phyloP scores from a whole-genome alignment of 92 coral and sea anemone species.

The Epizoanthus scotinus region DNA sequence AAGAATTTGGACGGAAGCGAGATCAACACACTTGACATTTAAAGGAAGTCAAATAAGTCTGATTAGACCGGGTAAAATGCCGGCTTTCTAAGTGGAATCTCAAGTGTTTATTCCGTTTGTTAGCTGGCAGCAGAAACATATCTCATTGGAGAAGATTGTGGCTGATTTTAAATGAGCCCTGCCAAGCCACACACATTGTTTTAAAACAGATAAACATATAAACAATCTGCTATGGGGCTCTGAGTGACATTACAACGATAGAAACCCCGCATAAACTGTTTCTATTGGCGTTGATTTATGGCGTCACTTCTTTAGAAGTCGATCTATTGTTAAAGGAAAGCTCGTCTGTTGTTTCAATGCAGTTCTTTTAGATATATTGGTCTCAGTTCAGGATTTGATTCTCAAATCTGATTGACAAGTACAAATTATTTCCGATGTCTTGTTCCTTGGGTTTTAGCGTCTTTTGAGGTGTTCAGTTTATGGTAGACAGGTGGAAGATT shows the following conservation, averaged over 20 bases:
- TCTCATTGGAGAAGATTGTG: not conserved
- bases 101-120: not conserved
- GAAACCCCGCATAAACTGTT: no score
- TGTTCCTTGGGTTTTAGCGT: not conserved
- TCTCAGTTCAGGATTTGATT: not conserved
- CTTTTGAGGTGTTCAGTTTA: not conserved
- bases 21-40: not conserved
- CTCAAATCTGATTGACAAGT: not conserved
- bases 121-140: not conserved
- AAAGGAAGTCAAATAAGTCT: not conserved
- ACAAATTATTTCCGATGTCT: not conserved
- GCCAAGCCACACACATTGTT: not conserved
- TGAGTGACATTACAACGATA: no score
- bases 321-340: not conserved
- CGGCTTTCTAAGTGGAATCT: not conserved
- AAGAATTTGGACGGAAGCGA: slow-evolving; percentile 2
- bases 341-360: not conserved
- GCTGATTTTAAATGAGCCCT: not conserved
- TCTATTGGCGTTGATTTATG: no score
- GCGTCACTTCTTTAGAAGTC: not conserved
- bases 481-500: not conserved
- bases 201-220: no score
- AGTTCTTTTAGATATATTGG: not conserved
- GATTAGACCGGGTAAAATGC: not conserved
- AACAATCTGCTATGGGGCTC: no score